These are phyloP conservation scores for Emys orbicularis DNA, from an alignment of 2,797 vertebrate genomes.

Conservation along the genomic window DNA sequence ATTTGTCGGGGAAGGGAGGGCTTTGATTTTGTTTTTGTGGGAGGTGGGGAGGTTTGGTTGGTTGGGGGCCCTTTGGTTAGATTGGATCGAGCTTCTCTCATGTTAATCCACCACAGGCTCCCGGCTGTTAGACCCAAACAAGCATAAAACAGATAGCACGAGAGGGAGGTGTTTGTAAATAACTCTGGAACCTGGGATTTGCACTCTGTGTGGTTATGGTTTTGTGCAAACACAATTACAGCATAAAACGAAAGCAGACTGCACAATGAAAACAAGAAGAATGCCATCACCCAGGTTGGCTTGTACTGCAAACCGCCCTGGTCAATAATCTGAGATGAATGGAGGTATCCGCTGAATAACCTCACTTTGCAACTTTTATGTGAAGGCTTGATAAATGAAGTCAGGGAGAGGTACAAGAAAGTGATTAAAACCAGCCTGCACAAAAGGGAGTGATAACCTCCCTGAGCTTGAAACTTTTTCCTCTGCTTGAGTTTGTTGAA, in stretches of 20 bases:
- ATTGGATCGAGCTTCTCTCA: constrained; percentile 48
- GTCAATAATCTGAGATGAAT: constrained; percentile 79
- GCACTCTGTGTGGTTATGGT: constrained; percentile 58
- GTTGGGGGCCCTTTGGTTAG: constrained; percentile 15
- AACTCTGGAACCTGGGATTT: constrained; percentile 66
- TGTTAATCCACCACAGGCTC: constrained; percentile 66
- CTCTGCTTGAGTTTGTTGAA: constrained; percentile 63
- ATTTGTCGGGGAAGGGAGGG: not conserved
- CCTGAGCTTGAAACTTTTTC: constrained; percentile 63
- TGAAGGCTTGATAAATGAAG: constrained; percentile 84
- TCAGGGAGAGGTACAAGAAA: constrained; percentile 81
- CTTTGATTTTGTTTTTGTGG: not conserved
- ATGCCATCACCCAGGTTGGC: constrained; percentile 71
- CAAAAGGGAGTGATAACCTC: constrained; percentile 75
- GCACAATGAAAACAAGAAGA: constrained; percentile 67
- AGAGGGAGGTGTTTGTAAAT: constrained; percentile 69
- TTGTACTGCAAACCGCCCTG: constrained; percentile 68
- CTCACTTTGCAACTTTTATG: constrained; percentile 83
- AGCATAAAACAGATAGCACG: constrained; percentile 50
- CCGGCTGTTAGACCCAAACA: constrained; percentile 55
- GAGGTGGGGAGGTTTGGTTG: not conserved
- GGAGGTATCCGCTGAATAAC: constrained; percentile 80
- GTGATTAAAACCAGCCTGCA: constrained; percentile 85
- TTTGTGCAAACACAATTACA: constrained; percentile 57
- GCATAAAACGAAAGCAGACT: constrained; percentile 75